A percentile compares a stretch with the other conserved stretches of the same genome.
These are phyloP conservation scores for Yponomeuta evonymella DNA, from an alignment of 2,888 invertebrate species.

Conservation along the genomic window DNA sequence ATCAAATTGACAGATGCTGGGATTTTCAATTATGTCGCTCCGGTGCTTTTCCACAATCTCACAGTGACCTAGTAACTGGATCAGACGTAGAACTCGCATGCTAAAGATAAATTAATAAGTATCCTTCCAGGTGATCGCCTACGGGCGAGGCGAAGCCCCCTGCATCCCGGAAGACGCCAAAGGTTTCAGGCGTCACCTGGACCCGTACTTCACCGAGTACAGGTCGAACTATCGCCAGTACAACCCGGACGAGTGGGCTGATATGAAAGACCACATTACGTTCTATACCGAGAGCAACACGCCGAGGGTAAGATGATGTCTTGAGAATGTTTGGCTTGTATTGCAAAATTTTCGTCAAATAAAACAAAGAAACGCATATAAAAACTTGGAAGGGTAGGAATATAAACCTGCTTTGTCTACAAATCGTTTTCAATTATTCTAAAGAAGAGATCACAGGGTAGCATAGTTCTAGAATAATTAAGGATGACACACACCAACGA, in stretches of 20 bases:
- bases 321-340: neutral
- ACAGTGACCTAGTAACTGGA: neutral
- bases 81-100: neutral
- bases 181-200: constrained; percentile 48
- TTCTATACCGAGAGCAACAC: constrained; percentile 45
- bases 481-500: too few relatives aligned
- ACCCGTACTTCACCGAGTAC: constrained; percentile 61
- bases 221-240: constrained; percentile 50
- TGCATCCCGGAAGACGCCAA: constrained; percentile 44
- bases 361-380: too few relatives aligned
- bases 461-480: too few relatives aligned
- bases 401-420: too few relatives aligned
- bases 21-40: too few relatives aligned
- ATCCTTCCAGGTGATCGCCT: constrained; percentile 47
- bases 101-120: neutral
- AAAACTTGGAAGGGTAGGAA: too few relatives aligned
- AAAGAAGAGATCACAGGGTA: too few relatives aligned
- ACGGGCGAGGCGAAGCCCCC: constrained; percentile 59
- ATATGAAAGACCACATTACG: constrained; percentile 65
- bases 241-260: constrained; percentile 53
- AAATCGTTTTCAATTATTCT: too few relatives aligned
- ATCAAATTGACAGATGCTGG: neutral
- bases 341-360: too few relatives aligned
- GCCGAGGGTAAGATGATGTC: neutral
- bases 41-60: too few relatives aligned